These are phyloP conservation scores for Drosophila serrata DNA, from an alignment of 1,140 invertebrate genomes.

Conservation along the genomic window DNA sequence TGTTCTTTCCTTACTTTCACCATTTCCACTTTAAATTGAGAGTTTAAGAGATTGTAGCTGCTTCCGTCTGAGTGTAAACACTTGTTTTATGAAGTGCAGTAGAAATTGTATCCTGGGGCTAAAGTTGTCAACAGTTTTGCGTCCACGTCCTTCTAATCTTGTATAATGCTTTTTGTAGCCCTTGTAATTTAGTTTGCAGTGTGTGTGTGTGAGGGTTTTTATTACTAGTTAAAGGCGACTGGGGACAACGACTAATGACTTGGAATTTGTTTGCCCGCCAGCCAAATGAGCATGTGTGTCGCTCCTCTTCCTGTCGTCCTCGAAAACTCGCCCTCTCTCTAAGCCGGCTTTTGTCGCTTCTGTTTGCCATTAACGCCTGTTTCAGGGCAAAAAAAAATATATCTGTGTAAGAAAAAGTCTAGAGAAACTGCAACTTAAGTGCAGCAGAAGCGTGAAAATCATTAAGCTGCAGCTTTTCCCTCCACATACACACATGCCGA, in stretches of 20 bases:
- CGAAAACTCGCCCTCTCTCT: constrained; percentile 5
- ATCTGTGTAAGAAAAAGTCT: neutral
- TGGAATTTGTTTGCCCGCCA: constrained; percentile 74
- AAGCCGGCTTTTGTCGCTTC: constrained; percentile 65
- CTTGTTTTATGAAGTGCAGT: neutral
- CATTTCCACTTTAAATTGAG: neutral
- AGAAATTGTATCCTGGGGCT: constrained; percentile 1
- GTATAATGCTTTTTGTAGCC: constrained; percentile 30
- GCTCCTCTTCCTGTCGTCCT: constrained; percentile 9
- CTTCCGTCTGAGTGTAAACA: neutral
- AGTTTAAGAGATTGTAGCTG: neutral
- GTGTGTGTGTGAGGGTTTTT: constrained; percentile 22
- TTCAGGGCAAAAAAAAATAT: constrained; percentile 13
- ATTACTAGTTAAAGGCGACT: constrained; percentile 34
- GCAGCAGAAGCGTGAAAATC: constrained; percentile 73
- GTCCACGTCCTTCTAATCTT: constrained; percentile 34
- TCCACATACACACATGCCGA: neutral
- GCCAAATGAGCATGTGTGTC: constrained; percentile 69
- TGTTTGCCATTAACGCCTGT: constrained; percentile 73
- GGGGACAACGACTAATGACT: constrained; percentile 78
- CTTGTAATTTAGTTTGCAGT: constrained; percentile 63
- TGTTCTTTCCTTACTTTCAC: neutral
- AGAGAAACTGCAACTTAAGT: constrained; percentile 69
- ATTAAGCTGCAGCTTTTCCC: constrained; percentile 72
- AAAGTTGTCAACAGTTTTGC: constrained; percentile 36